Evolutionary conservation across 2,797 vertebrate genomes (phyloP).

Genomic region (Leucoraja ocellata): DNA sequence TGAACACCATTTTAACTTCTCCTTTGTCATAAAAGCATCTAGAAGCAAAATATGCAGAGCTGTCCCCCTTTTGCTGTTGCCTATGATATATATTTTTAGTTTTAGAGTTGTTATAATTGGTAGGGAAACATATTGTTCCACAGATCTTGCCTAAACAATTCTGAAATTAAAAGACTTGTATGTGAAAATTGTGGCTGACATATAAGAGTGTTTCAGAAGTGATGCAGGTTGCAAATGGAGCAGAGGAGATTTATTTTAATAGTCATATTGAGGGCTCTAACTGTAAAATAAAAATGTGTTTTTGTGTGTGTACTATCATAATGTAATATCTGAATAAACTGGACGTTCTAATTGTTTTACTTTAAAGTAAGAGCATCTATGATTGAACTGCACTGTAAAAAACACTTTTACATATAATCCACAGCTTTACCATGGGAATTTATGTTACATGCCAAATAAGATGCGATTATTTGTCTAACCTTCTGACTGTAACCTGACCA

Average conservation of each 20-base stretch:
- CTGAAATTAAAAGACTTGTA: background rate
- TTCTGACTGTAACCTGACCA: background rate
- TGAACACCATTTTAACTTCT: background rate
- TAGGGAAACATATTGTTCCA: background rate
- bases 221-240: background rate
- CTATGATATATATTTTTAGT: background rate
- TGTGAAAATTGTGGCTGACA: background rate
- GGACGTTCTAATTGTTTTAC: background rate
- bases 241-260: background rate
- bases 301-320: background rate
- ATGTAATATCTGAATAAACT: background rate
- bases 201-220: background rate
- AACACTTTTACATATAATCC: constrained; percentile 2
- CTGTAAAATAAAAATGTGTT: background rate
- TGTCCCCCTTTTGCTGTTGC: background rate
- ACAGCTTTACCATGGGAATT: background rate
- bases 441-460: background rate
- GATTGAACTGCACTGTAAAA: constrained; percentile 28
- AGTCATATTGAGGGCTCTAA: background rate
- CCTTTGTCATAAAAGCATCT: background rate
- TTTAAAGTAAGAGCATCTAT: background rate
- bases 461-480: background rate
- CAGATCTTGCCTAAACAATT: constrained; percentile 7
- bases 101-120: background rate
- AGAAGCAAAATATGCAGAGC: background rate